phyloP scores from a whole-genome alignment of 2,113 vertebrate species.

The Percopsis transmontana region DNA sequence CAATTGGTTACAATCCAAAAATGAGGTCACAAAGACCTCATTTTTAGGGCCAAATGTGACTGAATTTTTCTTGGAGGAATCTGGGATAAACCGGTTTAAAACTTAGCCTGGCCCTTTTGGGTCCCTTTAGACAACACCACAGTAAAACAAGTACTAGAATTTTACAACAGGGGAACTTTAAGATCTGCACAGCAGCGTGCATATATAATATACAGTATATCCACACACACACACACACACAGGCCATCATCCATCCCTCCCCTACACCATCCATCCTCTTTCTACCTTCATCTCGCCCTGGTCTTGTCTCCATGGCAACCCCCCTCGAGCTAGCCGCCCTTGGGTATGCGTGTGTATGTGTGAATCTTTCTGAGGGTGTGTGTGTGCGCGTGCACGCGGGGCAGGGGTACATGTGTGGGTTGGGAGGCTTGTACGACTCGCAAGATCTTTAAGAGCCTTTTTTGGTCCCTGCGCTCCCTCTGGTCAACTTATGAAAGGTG shows the following conservation, averaged over 20 bases:
- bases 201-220: background rate
- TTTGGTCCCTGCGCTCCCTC: slow-evolving; percentile 46
- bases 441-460: slow-evolving; percentile 49
- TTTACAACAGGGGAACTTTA: too few relatives aligned
- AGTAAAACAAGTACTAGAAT: too few relatives aligned
- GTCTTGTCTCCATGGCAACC: slow-evolving; percentile 74
- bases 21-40: too few relatives aligned
- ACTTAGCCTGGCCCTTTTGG: too few relatives aligned
- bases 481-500: slow-evolving; percentile 57
- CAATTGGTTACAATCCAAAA: too few relatives aligned
- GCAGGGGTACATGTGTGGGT: slow-evolving; percentile 43
- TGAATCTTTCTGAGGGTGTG: slow-evolving; percentile 11
- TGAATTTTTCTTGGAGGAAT: too few relatives aligned
- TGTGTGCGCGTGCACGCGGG: slow-evolving; percentile 8
- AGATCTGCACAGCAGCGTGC: too few relatives aligned
- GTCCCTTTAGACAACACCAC: too few relatives aligned
- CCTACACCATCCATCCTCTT: slow-evolving; percentile 57
- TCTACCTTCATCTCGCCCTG: slow-evolving; percentile 54
- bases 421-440: slow-evolving; percentile 63
- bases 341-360: slow-evolving; percentile 51
- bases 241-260: slow-evolving; percentile 57
- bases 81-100: too few relatives aligned
- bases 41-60: too few relatives aligned
- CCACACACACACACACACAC: slow-evolving; percentile 11
- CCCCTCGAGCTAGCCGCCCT: slow-evolving; percentile 68